These are phyloP conservation scores for Channa striata DNA, from an alignment of 2,797 vertebrate species.

Conservation along the genomic window DNA sequence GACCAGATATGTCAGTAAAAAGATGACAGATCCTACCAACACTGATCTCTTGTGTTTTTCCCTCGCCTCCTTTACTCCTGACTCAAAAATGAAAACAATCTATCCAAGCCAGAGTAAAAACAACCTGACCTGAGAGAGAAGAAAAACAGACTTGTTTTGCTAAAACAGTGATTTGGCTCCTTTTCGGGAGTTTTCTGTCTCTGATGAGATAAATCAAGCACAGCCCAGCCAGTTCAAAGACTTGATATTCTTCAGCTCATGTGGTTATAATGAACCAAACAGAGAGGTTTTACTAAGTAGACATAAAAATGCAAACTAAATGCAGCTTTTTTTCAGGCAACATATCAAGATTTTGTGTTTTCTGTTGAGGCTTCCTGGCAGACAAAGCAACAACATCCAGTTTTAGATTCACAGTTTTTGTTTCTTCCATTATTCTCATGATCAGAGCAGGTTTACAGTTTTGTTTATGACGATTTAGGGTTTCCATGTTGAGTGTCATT, in stretches of 20 bases:
- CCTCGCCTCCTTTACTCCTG: slow-evolving; percentile 31
- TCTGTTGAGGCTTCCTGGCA: neutral
- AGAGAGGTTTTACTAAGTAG: slow-evolving; percentile 2
- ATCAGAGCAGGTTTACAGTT: too few species aligned
- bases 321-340: neutral
- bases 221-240: slow-evolving; percentile 35
- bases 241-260: slow-evolving; percentile 38
- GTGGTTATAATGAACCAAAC: slow-evolving; percentile 19
- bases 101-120: slow-evolving; percentile 30
- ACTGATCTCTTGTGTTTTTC: slow-evolving; percentile 6
- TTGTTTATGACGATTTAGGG: too few species aligned
- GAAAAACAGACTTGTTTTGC: slow-evolving; percentile 72
- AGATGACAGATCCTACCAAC: neutral
- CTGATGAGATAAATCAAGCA: slow-evolving; percentile 58
- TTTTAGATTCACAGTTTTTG: too few species aligned
- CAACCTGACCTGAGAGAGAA: slow-evolving; percentile 37
- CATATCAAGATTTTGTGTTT: too few species aligned
- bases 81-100: slow-evolving; percentile 27
- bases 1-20: neutral
- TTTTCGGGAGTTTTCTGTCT: slow-evolving; percentile 42
- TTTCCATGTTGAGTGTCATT: too few species aligned
- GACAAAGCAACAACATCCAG: neutral
- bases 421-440: too few species aligned
- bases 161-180: slow-evolving; percentile 39
- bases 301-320: neutral